These are phyloP conservation scores for Physella acuta DNA, from an alignment of 1,140 invertebrate species.

Conservation along the genomic window DNA sequence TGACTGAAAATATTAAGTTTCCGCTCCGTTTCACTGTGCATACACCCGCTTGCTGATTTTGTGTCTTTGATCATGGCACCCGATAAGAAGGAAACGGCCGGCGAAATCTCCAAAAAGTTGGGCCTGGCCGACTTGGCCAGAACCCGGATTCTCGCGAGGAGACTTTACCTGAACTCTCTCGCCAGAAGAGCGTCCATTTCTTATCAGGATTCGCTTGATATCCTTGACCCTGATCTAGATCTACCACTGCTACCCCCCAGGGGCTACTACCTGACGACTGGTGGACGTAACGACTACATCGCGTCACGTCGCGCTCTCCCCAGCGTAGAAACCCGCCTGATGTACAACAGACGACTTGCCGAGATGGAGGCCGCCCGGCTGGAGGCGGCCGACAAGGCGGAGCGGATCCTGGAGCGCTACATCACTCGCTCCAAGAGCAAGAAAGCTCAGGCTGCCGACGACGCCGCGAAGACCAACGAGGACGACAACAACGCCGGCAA, in stretches of 20 bases:
- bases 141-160: slow-evolving; percentile 8
- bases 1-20: too few species aligned
- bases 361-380: slow-evolving; percentile 3
- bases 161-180: slow-evolving; percentile 11
- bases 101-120: slow-evolving; percentile 1
- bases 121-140: slow-evolving; percentile 10
- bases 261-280: not conserved
- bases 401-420: not conserved
- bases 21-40: too few species aligned
- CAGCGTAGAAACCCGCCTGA: not conserved
- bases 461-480: not conserved
- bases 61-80: not conserved
- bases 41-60: too few species aligned
- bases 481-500: not conserved
- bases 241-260: not conserved
- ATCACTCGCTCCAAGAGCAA: not conserved
- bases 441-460: not conserved
- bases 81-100: slow-evolving; percentile 1
- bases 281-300: not conserved
- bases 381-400: slow-evolving; percentile 7
- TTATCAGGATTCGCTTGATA: slow-evolving; percentile 10
- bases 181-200: slow-evolving; percentile 13
- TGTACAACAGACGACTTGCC: slow-evolving; percentile 8
- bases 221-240: slow-evolving; percentile 8
- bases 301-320: not conserved